phyloP scores from a whole-genome alignment of 2,113 vertebrate species.

The Tympanuchus pallidicinctus region DNA sequence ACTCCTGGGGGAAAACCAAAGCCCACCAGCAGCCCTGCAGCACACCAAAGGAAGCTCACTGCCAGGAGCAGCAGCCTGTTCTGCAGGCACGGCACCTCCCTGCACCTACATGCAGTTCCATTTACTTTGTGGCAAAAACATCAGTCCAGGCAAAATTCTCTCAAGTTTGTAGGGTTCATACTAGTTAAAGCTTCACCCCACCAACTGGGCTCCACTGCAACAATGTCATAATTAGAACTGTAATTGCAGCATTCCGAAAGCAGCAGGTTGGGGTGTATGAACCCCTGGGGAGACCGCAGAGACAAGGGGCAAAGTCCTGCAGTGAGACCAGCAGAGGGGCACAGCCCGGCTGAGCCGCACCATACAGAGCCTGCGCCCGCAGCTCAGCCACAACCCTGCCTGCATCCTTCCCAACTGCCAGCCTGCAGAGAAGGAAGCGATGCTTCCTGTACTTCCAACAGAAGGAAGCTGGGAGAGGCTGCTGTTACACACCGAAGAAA shows the following conservation, averaged over 20 bases:
- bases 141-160: not conserved
- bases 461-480: not conserved
- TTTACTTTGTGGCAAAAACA: not conserved
- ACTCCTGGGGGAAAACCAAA: not conserved
- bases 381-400: not conserved
- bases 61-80: no score
- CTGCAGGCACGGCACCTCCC: no score
- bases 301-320: not conserved
- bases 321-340: not conserved
- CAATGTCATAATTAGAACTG: not conserved
- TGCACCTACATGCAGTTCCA: no score
- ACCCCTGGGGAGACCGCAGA: not conserved
- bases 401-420: not conserved
- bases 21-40: not conserved
- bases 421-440: not conserved
- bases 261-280: not conserved
- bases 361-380: no score
- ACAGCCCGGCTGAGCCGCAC: not conserved
- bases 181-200: not conserved
- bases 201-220: not conserved
- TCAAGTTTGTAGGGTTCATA: not conserved
- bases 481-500: not conserved
- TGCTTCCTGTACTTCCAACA: not conserved
- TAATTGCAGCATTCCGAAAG: not conserved
- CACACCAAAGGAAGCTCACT: not conserved